Evolutionary conservation across 2,113 vertebrate species (phyloP).

Genomic region (Copsychus sechellarum): DNA sequence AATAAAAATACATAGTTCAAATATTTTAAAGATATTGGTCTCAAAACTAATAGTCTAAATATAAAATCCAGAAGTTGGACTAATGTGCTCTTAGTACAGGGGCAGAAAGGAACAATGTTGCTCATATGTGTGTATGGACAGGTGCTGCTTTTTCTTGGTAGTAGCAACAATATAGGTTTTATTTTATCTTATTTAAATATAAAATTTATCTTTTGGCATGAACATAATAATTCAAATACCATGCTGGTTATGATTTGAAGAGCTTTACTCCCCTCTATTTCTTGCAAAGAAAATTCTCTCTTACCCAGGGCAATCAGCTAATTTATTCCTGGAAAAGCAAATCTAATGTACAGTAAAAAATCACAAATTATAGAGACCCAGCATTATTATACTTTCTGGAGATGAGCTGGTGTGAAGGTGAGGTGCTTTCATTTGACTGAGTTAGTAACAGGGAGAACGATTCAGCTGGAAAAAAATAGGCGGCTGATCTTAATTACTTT

Average conservation of each 20-base stretch:
- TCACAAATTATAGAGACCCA: background rate
- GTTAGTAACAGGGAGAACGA: background rate
- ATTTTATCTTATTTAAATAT: background rate
- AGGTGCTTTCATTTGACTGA: background rate
- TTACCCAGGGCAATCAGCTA: background rate
- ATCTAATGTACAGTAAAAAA: background rate
- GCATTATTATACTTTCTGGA: background rate
- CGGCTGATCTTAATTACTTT: background rate
- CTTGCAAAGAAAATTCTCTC: background rate
- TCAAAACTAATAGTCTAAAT: background rate
- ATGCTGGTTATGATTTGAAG: background rate
- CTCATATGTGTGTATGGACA: background rate
- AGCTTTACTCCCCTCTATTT: background rate
- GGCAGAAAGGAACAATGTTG: background rate
- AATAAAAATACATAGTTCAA: conserved; percentile 7
- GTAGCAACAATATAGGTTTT: background rate
- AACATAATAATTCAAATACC: background rate
- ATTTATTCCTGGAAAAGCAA: background rate
- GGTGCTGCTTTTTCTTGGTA: background rate
- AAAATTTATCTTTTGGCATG: background rate
- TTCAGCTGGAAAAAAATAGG: background rate
- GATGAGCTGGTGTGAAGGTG: background rate
- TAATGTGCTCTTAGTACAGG: background rate
- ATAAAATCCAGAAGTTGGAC: background rate
- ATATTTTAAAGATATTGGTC: conserved; percentile 5